Conservation (phyloP, 2,113 vertebrate species). For the Apaloderma vittatum region DNA sequence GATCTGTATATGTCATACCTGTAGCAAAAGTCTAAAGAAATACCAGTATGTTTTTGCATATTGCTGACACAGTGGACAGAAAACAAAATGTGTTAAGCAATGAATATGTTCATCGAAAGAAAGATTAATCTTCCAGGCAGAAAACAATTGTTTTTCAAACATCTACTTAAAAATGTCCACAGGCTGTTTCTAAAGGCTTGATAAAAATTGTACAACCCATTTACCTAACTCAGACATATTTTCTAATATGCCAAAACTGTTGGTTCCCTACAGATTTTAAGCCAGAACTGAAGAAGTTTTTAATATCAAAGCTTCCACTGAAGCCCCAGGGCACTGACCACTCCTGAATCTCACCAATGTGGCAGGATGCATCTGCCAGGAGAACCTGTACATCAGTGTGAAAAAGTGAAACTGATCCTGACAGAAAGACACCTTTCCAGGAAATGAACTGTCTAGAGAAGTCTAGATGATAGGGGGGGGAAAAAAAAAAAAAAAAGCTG, state of each 20-base stretch:
- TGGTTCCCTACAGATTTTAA: neutral
- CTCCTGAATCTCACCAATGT: neutral
- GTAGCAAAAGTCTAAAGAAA: neutral
- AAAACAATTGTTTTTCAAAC: neutral
- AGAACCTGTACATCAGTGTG: accelerated
- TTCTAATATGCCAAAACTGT: neutral
- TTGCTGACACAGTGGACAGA: neutral
- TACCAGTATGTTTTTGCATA: neutral
- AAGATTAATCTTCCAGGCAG: neutral
- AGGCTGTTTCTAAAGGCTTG: neutral
- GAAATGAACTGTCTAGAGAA: neutral
- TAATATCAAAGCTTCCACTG: neutral
- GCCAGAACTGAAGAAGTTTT: neutral
- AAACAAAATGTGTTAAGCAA: neutral
- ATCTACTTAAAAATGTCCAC: neutral
- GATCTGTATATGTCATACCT: neutral
- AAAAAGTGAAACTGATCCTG: neutral
- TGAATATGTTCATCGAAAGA: neutral
- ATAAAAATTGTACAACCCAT: neutral
- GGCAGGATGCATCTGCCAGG: neutral
- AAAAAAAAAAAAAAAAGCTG: neutral
- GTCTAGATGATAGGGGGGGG: neutral
- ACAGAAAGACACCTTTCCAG: neutral
- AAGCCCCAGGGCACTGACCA: neutral
- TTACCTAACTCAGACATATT: neutral